These are phyloP conservation scores for Eulemur rubriventer DNA, from an alignment of 2,797 vertebrate genomes.

Conservation along the genomic window DNA sequence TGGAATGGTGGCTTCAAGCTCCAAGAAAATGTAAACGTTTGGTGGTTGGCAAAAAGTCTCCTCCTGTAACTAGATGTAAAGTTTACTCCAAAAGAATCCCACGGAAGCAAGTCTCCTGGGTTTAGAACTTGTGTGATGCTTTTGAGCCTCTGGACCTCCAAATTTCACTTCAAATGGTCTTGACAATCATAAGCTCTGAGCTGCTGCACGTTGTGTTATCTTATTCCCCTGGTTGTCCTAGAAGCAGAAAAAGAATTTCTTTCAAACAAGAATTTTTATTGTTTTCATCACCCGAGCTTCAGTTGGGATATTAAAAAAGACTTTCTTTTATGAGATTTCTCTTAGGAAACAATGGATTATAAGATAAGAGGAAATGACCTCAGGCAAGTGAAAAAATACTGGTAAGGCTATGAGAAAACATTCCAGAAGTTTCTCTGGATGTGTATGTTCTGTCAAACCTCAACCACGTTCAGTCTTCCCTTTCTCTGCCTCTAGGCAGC, in stretches of 20 bases:
- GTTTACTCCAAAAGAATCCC: not conserved
- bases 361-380: slow-evolving; percentile 59
- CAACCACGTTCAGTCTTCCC: not conserved
- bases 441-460: slow-evolving; percentile 20
- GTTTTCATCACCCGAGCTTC: slow-evolving; percentile 65
- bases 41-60: not conserved
- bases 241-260: slow-evolving; percentile 54
- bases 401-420: slow-evolving; percentile 13
- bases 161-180: slow-evolving; percentile 16
- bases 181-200: not conserved
- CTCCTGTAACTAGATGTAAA: not conserved
- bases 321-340: slow-evolving; percentile 70
- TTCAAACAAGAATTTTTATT: slow-evolving; percentile 66
- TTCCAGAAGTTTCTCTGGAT: slow-evolving; percentile 27
- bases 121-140: not conserved
- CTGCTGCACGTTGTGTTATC: not conserved
- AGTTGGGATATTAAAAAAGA: slow-evolving; percentile 47
- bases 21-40: not conserved
- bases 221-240: slow-evolving; percentile 61
- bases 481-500: not conserved
- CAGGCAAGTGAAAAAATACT: slow-evolving; percentile 44
- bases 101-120: not conserved
- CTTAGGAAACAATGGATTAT: slow-evolving; percentile 56
- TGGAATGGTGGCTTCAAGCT: not conserved
- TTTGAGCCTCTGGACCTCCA: not conserved